Conservation (phyloP, 2,797 vertebrate species). For the Chiroxiphia lanceolata region DNA sequence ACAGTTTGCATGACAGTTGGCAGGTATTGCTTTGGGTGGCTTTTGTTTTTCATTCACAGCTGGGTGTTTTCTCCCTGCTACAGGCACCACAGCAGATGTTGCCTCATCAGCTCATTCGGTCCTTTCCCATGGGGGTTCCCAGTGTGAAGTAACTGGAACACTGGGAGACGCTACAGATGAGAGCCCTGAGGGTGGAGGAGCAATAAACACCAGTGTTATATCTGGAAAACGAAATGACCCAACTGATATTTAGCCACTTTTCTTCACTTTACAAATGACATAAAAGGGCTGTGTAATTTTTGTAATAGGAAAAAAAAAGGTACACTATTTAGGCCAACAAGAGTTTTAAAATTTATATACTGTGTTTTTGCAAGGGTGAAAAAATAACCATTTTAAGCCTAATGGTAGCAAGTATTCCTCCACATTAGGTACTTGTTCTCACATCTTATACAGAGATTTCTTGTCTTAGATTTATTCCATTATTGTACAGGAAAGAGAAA, state of each 20-base stretch:
- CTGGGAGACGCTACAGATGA: background rate
- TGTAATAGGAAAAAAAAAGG: background rate
- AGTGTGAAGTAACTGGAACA: background rate
- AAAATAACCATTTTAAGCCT: background rate
- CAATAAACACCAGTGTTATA: background rate
- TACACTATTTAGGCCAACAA: background rate
- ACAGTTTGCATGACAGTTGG: background rate
- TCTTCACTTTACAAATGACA: background rate
- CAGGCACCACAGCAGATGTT: accelerated
- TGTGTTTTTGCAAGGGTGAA: background rate
- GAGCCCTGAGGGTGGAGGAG: background rate
- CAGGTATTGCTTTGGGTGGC: background rate
- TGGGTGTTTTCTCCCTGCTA: background rate
- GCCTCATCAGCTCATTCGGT: background rate
- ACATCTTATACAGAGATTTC: background rate
- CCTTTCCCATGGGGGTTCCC: background rate
- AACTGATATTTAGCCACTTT: background rate
- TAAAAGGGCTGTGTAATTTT: background rate
- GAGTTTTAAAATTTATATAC: background rate
- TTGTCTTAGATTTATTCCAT: background rate
- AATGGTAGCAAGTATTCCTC: background rate
- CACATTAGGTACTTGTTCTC: background rate
- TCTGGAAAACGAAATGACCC: background rate
- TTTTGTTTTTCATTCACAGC: background rate
- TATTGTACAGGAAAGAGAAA: background rate